phyloP scores from a whole-genome alignment of 2,113 vertebrate genomes.

The Toxostoma redivivum region DNA sequence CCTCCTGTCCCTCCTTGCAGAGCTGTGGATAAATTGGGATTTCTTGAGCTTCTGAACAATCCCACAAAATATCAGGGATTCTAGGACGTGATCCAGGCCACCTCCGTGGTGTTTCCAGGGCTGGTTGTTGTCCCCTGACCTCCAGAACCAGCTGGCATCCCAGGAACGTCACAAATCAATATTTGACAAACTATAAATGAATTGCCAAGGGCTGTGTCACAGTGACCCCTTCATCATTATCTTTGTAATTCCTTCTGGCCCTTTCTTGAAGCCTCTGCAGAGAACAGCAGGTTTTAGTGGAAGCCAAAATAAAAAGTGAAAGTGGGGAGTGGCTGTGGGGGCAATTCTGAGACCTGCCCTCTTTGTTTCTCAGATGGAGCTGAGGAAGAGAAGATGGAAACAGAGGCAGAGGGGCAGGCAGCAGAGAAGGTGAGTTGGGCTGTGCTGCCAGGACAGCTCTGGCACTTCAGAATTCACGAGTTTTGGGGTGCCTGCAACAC shows the following conservation, averaged over 20 bases:
- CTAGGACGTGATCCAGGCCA: fast-evolving
- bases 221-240: background rate
- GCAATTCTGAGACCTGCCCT: fast-evolving
- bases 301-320: too few species aligned
- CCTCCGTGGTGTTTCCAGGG: background rate
- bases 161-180: fast-evolving
- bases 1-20: background rate
- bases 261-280: background rate
- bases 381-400: constrained; percentile 92
- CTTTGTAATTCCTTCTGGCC: background rate
- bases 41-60: background rate
- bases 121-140: background rate
- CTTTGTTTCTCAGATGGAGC: constrained; percentile 60
- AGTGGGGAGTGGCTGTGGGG: background rate
- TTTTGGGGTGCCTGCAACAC: fast-evolving
- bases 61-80: fast-evolving
- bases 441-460: background rate
- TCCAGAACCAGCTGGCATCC: background rate
- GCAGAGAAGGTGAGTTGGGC: constrained; percentile 82
- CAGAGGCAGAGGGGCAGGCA: constrained; percentile 85
- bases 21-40: background rate
- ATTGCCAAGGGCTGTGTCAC: background rate
- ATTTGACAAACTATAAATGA: background rate
- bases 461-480: fast-evolving
- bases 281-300: background rate